Evolutionary conservation across 1,140 invertebrate genomes (phyloP).

Genomic region (Drosophila bifasciata): DNA sequence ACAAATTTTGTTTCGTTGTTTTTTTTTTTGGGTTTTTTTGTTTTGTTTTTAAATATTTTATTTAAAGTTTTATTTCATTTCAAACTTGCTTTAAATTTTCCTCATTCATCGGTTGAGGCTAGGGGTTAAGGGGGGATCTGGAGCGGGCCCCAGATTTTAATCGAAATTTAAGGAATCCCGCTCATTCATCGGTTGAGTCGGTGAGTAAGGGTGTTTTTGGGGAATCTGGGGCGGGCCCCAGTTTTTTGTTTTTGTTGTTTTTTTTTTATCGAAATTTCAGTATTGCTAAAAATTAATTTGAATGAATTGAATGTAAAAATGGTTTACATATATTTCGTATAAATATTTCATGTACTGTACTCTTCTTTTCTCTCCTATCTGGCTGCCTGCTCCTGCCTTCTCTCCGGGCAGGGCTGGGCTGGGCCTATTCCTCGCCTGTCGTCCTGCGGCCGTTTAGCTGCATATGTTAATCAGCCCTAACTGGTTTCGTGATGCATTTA

Average conservation of each 20-base stretch:
- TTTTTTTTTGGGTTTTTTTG: constrained; percentile 17
- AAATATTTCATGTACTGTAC: constrained; percentile 39
- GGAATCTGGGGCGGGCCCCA: constrained; percentile 11
- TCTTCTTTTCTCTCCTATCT: constrained; percentile 24
- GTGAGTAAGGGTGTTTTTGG: constrained; percentile 5
- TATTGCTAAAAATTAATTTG: constrained; percentile 82
- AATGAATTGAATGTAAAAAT: constrained; percentile 82
- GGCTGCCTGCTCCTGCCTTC: not conserved
- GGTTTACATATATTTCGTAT: constrained; percentile 69
- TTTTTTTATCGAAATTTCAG: constrained; percentile 69
- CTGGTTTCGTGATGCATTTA: constrained; percentile 56
- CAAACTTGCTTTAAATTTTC: constrained; percentile 77
- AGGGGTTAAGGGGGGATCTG: not conserved
- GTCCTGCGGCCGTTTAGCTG: not conserved
- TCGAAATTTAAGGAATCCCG: no score
- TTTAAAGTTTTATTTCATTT: constrained; percentile 82
- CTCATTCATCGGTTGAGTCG: not conserved
- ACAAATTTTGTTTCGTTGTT: constrained; percentile 19
- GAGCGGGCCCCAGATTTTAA: not conserved
- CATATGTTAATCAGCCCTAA: no score
- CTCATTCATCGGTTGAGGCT: constrained; percentile 19
- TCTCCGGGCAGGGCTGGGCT: no score
- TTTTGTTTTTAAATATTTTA: constrained; percentile 76
- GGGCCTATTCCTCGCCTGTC: not conserved
- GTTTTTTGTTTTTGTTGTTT: constrained; percentile 6